Conservation (phyloP, 2,797 vertebrate genomes). For the Hybognathus amarus region DNA sequence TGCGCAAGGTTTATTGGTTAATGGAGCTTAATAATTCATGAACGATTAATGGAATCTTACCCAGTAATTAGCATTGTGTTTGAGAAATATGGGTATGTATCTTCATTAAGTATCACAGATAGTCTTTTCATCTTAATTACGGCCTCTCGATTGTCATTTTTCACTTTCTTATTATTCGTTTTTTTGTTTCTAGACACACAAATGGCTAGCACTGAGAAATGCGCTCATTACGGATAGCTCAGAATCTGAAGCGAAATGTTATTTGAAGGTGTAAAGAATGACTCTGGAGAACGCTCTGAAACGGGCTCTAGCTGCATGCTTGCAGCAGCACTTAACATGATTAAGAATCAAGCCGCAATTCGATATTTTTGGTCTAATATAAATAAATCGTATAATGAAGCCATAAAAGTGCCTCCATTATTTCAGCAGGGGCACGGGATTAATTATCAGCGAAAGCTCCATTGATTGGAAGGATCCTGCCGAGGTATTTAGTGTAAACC, state of each 20-base stretch:
- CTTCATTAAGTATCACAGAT: conserved; percentile 76
- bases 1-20: conserved; percentile 77
- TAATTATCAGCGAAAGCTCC: conserved; percentile 49
- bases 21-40: conserved; percentile 83
- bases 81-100: conserved; percentile 74
- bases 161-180: conserved; percentile 73
- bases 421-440: conserved; percentile 53
- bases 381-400: conserved; percentile 62
- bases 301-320: conserved; percentile 32
- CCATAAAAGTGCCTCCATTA: conserved; percentile 52
- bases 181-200: conserved; percentile 66
- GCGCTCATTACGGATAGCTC: conserved; percentile 54
- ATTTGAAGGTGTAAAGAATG: conserved; percentile 60
- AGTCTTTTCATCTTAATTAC: conserved; percentile 82
- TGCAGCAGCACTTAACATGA: conserved; percentile 54
- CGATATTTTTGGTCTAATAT: conserved; percentile 55
- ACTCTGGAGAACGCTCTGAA: conserved; percentile 41
- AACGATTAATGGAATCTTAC: conserved; percentile 78
- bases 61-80: conserved; percentile 78
- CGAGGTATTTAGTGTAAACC: conserved; percentile 52
- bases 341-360: conserved; percentile 55
- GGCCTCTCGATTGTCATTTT: conserved; percentile 69
- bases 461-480: conserved; percentile 55
- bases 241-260: conserved; percentile 47
- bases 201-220: conserved; percentile 55